Evolutionary conservation across 2,888 invertebrate species (phyloP), one percentile per base, ranked within the genome.

Genomic region (Petrolisthes manimaculis): DNA sequence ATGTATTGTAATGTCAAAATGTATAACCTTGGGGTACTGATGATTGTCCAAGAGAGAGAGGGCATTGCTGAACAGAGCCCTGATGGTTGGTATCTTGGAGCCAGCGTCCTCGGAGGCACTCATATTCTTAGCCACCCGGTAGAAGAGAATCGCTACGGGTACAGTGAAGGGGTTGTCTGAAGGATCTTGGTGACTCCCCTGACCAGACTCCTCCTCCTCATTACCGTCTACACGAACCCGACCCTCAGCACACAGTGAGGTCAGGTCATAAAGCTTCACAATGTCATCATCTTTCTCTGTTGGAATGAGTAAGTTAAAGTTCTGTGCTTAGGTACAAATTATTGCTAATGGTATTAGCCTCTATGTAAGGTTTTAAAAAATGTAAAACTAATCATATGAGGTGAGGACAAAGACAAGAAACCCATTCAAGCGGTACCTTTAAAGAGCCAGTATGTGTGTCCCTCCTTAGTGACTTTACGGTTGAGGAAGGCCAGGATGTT

Each of bases 371-470:
- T 78, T 37, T 8, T 53, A 78, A 78, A 24, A 54, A 12, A 24
- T 14, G 51, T 78, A 24, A 78, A 78, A 3, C 1, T 14, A 78
- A 78, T 6, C 8, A 78, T 14, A 12, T 5, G n/a, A 24, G 51
- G 6, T 14, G 5, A 78, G 8, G 6, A 78, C 5, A 71, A 24
- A 24, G n/a, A 24, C 51, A 24, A 78, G 78, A 78, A 12, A 12
- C 14, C 14, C n/a, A 75, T 9, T 24, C n/a, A 75, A 37, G 37
- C 37, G 1, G 4, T 37, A 90, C 97, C 97, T 94, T 98, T 98
- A 92, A 98, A 98, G 67, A 99, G 93, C 98, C 98, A 99, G 93
- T 99, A 99, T 0, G 98, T 99, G 92, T 98, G 98, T 0, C 98
- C 98, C 12, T 98, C 97, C 93, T 97, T 97, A 0, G 98, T 98